Evolutionary conservation across 2,113 vertebrate genomes (phyloP).

Genomic region (Xiphophorus couchianus): DNA sequence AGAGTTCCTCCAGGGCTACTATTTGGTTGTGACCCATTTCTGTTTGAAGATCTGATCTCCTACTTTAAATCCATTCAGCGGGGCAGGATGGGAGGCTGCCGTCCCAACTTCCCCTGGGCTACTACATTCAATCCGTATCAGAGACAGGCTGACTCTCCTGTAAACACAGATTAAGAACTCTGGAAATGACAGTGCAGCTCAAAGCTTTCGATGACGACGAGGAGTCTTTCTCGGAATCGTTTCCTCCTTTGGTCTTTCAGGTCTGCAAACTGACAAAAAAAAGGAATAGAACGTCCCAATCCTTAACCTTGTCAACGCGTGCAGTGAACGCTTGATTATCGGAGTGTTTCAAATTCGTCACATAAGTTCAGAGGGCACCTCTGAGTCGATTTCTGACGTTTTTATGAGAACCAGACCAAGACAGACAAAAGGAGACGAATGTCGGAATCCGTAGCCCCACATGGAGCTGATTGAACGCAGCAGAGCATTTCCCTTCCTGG

Average conservation of each 20-base stretch:
- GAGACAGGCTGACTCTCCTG: constrained; percentile 65
- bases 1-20: constrained; percentile 47
- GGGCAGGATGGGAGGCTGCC: constrained; percentile 81
- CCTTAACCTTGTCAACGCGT: constrained; percentile 29
- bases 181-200: constrained; percentile 48
- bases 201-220: constrained; percentile 8
- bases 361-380: constrained; percentile 30
- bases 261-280: neutral
- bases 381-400: constrained; percentile 31
- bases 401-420: constrained; percentile 49
- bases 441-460: constrained; percentile 25
- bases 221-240: neutral
- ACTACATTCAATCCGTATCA: constrained; percentile 65
- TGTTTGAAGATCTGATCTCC: constrained; percentile 75
- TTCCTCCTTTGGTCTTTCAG: constrained; percentile 10
- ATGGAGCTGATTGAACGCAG: constrained; percentile 5
- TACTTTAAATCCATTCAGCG: constrained; percentile 72
- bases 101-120: constrained; percentile 62
- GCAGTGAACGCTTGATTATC: constrained; percentile 17
- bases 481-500: neutral
- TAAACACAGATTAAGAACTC: constrained; percentile 74
- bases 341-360: constrained; percentile 49
- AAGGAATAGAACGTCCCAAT: constrained; percentile 1
- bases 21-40: constrained; percentile 37
- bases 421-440: constrained; percentile 22